A percentile compares a stretch with the other conserved stretches of the same genome.
Conservation (phyloP, 2,888 invertebrate genomes). For the Drosophila conformis region DNA sequence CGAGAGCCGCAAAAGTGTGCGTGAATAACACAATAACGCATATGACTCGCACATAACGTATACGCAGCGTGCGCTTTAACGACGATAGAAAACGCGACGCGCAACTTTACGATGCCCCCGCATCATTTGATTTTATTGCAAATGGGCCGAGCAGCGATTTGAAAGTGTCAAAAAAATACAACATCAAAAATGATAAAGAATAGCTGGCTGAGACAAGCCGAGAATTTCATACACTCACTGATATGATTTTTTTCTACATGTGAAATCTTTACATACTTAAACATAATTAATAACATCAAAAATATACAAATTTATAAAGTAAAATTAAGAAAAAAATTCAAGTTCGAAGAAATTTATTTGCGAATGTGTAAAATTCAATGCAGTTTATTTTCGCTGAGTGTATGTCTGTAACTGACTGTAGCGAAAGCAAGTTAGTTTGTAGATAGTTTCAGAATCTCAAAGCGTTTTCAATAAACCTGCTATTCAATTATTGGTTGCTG, state of each 20-base stretch:
- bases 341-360: background rate
- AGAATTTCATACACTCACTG: background rate
- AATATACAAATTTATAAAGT: too few species aligned
- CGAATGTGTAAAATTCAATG: background rate
- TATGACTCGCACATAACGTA: constrained; percentile 57
- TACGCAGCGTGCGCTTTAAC: constrained; percentile 66
- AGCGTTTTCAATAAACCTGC: background rate
- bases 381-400: background rate
- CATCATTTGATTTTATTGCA: constrained; percentile 78
- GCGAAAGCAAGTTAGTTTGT: background rate
- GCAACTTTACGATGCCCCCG: constrained; percentile 74
- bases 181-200: constrained; percentile 24
- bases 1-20: constrained; percentile 47
- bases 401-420: background rate
- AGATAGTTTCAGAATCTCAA: background rate
- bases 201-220: background rate
- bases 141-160: constrained; percentile 47
- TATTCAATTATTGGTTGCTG: too few species aligned
- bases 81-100: constrained; percentile 69
- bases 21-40: constrained; percentile 27
- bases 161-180: constrained; percentile 53
- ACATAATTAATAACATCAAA: too few species aligned
- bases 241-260: too few species aligned
- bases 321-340: background rate
- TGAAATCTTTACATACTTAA: too few species aligned